These are phyloP conservation scores for Meriones unguiculatus DNA, from an alignment of 2,113 vertebrate genomes.

Conservation along the genomic window DNA sequence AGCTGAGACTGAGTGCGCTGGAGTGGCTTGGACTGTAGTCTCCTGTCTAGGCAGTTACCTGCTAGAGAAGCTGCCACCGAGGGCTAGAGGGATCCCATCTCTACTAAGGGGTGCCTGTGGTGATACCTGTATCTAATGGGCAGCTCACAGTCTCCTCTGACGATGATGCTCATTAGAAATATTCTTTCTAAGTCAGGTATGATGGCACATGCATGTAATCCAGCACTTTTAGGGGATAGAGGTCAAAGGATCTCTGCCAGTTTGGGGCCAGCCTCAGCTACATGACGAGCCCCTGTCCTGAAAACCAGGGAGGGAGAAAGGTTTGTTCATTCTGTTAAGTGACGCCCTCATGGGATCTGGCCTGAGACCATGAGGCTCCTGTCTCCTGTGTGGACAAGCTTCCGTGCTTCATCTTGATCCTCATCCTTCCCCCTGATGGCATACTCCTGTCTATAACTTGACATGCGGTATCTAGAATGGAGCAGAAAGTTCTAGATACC, in stretches of 20 bases:
- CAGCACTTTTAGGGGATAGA: neutral
- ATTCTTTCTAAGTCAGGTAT: neutral
- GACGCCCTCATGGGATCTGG: neutral
- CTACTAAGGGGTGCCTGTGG: neutral
- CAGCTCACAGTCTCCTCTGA: neutral
- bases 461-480: neutral
- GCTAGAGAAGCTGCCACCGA: neutral
- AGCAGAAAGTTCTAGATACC: neutral
- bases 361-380: neutral
- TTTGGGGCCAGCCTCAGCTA: neutral
- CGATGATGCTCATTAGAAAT: neutral
- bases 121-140: neutral
- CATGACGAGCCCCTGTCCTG: neutral
- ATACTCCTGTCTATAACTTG: neutral
- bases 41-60: neutral
- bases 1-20: neutral
- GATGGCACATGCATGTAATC: neutral
- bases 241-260: neutral
- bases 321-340: neutral
- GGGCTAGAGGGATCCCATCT: neutral
- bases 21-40: neutral
- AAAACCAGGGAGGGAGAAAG: neutral
- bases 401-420: neutral
- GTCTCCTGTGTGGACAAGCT: neutral
- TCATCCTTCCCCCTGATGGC: neutral